Conservation (phyloP, 2,113 vertebrate species). For the Corythaeola cristata region DNA sequence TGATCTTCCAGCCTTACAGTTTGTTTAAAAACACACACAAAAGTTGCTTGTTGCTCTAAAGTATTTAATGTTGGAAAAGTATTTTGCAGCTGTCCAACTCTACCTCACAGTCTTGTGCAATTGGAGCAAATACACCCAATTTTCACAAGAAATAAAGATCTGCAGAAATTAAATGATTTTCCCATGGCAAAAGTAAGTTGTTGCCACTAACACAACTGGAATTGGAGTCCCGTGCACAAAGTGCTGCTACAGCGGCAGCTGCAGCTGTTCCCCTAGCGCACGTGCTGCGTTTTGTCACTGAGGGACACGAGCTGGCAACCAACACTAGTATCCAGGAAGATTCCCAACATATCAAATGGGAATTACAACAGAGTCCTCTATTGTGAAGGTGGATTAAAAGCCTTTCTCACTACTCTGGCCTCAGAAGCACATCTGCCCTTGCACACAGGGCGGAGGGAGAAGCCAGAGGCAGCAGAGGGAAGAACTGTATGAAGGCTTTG, state of each 20-base stretch:
- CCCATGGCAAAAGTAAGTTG: neutral
- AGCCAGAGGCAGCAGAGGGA: slow-evolving; percentile 6
- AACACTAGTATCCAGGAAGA: neutral
- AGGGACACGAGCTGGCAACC: neutral
- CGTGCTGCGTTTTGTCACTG: neutral
- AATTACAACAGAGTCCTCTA: neutral
- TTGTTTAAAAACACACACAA: neutral
- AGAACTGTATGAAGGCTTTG: slow-evolving; percentile 2
- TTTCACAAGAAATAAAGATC: neutral
- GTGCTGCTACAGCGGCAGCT: neutral
- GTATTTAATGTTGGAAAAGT: neutral
- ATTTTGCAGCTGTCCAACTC: neutral
- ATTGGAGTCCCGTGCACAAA: neutral
- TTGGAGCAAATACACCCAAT: neutral
- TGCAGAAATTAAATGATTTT: neutral
- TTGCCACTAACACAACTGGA: neutral
- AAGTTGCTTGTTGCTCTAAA: neutral
- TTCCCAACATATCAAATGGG: neutral
- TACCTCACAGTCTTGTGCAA: neutral
- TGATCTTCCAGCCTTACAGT: neutral
- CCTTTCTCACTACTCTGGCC: neutral
- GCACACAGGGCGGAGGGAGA: neutral
- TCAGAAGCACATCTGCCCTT: neutral
- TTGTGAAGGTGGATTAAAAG: neutral
- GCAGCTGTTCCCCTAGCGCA: neutral